Evolutionary conservation across 2,797 vertebrate genomes (phyloP).

Genomic region (Sebastes trivittatus): DNA sequence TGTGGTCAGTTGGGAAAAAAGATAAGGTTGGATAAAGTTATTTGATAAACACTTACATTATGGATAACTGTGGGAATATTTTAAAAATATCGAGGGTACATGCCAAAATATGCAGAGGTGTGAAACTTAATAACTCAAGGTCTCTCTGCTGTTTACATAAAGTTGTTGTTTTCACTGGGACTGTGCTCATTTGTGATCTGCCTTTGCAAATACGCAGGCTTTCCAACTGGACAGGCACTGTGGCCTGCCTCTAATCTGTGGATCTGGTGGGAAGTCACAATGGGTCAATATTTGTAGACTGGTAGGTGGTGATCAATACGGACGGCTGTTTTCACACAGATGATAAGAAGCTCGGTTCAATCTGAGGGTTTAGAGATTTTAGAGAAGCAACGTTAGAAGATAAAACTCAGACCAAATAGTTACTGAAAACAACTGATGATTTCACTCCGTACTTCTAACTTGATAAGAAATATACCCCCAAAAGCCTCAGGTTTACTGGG

Average conservation of each 20-base stretch:
- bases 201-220: not conserved
- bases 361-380: not conserved
- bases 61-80: not conserved
- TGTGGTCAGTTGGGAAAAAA: not conserved
- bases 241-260: constrained; percentile 21
- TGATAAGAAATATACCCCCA: not conserved
- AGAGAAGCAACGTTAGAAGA: not conserved
- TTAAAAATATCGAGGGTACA: not conserved
- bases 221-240: constrained; percentile 11
- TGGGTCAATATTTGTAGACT: constrained; percentile 56
- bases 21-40: not conserved
- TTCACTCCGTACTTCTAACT: not conserved
- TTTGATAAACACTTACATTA: not conserved
- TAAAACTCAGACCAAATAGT: not conserved
- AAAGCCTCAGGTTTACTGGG: not conserved
- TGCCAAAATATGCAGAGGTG: constrained; percentile 29
- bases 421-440: no score
- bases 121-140: constrained; percentile 41
- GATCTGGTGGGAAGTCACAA: constrained; percentile 45
- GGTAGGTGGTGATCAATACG: constrained; percentile 40
- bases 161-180: constrained; percentile 3
- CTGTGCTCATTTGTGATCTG: not conserved
- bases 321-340: constrained; percentile 34
- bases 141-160: constrained; percentile 30
- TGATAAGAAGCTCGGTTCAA: constrained; percentile 45